Percentiles rank a stretch among this genome's conserved stretches.
These are phyloP conservation scores for Phyllostomus hastatus DNA, from an alignment of 2,113 vertebrate genomes.

Conservation along the genomic window DNA sequence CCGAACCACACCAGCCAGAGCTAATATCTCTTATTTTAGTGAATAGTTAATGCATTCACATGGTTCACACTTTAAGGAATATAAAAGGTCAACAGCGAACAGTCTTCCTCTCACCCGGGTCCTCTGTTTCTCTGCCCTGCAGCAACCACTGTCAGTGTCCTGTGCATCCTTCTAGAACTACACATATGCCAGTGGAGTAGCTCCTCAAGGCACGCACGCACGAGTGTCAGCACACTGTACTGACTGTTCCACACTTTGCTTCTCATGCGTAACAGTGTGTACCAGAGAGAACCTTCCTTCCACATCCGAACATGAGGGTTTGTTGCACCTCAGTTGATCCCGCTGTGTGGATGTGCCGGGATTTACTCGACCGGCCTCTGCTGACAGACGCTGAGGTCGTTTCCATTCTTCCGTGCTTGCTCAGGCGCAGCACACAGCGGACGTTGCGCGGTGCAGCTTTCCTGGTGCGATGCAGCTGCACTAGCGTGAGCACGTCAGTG, in stretches of 20 bases:
- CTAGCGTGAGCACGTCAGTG: background rate
- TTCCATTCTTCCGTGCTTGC: background rate
- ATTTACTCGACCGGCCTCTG: background rate
- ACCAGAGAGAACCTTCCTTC: background rate
- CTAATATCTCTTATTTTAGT: background rate
- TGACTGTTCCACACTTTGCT: background rate
- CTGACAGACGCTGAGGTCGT: background rate
- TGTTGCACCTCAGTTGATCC: background rate
- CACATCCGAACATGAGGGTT: background rate
- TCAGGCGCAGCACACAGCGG: background rate
- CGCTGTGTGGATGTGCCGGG: background rate
- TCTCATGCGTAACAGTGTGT: background rate
- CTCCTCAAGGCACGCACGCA: background rate
- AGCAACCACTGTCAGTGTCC: background rate
- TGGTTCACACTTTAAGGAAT: background rate
- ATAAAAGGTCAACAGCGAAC: background rate
- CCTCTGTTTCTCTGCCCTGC: background rate
- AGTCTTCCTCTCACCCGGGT: background rate
- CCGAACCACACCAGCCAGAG: no score
- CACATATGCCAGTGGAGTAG: background rate
- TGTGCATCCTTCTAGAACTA: background rate
- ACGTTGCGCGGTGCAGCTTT: background rate
- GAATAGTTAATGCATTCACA: background rate
- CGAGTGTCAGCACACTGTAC: background rate
- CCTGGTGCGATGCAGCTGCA: background rate